These are phyloP conservation scores for Dryadula phaetusa DNA, from an alignment of 2,888 invertebrate genomes.

Conservation along the genomic window DNA sequence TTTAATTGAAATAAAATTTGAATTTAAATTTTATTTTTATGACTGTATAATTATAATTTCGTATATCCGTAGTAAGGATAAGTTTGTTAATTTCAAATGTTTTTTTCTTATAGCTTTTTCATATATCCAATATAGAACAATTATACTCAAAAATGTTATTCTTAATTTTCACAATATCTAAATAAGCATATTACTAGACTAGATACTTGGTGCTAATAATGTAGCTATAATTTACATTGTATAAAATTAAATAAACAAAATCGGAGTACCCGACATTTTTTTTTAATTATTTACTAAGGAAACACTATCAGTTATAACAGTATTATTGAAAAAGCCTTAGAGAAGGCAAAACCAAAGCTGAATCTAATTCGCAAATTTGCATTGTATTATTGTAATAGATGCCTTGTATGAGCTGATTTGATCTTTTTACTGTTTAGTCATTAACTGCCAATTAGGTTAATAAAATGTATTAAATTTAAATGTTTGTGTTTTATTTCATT, in stretches of 20 bases:
- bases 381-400: constrained; percentile 50
- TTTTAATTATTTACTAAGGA: neutral
- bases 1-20: constrained; percentile 2
- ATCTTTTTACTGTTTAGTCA: constrained; percentile 60
- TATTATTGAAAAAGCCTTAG: constrained; percentile 58
- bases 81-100: neutral
- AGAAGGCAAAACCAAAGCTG: constrained; percentile 67
- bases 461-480: constrained; percentile 47
- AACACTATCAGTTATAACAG: constrained; percentile 48
- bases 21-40: constrained; percentile 9
- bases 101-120: constrained; percentile 12
- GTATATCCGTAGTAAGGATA: neutral
- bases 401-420: constrained; percentile 52
- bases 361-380: constrained; percentile 53
- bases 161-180: neutral
- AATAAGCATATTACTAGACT: neutral
- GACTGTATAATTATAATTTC: neutral
- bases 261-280: neutral
- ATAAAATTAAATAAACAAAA: neutral
- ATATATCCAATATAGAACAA: constrained; percentile 13
- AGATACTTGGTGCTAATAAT: constrained; percentile 19
- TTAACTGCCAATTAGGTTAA: constrained; percentile 74
- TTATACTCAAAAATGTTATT: constrained; percentile 4
- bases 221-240: constrained; percentile 9
- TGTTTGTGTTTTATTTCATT: constrained; percentile 48